phyloP scores from a whole-genome alignment of 2,113 vertebrate species.

The Oriolus oriolus region DNA sequence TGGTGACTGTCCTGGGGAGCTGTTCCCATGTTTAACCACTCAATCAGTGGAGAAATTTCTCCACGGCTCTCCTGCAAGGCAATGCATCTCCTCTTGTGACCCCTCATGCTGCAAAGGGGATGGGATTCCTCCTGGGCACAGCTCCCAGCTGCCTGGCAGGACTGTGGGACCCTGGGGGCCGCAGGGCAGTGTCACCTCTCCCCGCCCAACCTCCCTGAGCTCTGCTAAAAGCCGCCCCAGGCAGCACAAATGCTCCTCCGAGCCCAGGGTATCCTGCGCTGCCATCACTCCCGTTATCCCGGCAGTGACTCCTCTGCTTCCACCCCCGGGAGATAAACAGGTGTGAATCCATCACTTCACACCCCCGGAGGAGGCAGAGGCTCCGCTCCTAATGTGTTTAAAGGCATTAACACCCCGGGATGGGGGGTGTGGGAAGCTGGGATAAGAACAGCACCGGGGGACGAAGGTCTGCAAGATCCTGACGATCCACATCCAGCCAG shows the following conservation, averaged over 20 bases:
- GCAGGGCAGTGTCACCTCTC: background rate
- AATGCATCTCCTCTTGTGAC: background rate
- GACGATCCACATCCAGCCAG: slow-evolving; percentile 34
- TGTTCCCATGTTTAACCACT: background rate
- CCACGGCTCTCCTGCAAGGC: background rate
- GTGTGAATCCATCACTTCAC: background rate
- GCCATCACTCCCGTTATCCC: rapidly evolving
- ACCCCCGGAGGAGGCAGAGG: background rate
- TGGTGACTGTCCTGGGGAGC: background rate
- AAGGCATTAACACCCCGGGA: background rate
- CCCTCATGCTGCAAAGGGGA: too few species aligned
- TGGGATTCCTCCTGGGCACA: background rate
- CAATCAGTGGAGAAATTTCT: background rate
- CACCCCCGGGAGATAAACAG: background rate
- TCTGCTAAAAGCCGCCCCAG: background rate
- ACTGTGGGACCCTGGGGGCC: background rate
- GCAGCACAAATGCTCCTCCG: background rate
- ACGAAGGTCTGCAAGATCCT: background rate
- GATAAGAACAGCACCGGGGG: background rate
- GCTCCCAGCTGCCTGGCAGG: background rate
- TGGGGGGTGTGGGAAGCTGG: background rate
- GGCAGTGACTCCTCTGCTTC: background rate
- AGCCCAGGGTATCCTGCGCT: background rate
- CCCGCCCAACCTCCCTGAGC: background rate
- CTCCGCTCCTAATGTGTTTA: rapidly evolving